Percentiles rank a stretch among this genome's conserved stretches.
phyloP scores from a whole-genome alignment of 2,113 vertebrate species.

The Aldabrachelys gigantea region DNA sequence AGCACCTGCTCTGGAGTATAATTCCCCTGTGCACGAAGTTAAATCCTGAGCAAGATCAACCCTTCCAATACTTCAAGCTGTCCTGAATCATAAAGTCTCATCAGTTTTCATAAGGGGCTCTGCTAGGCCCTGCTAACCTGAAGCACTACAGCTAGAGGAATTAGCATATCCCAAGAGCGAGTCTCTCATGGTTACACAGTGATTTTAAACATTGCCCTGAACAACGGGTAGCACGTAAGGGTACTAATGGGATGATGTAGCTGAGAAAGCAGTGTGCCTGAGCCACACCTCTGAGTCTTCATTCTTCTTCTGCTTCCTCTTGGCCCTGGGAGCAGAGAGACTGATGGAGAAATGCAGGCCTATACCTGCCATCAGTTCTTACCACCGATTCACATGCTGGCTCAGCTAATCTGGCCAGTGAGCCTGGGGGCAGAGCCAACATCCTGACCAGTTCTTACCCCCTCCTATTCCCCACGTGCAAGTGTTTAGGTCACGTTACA shows the following conservation, averaged over 20 bases:
- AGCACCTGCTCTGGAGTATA: not conserved
- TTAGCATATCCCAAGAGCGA: not conserved
- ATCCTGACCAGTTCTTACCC: not conserved
- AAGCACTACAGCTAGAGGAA: not conserved
- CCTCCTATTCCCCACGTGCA: not conserved
- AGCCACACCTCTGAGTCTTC: not conserved
- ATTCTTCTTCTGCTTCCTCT: not conserved
- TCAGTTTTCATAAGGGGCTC: not conserved
- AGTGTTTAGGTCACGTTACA: not conserved
- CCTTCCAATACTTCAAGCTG: not conserved
- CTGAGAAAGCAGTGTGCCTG: not conserved
- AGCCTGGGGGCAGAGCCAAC: not conserved
- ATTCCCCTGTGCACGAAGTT: not conserved
- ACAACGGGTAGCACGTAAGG: not conserved
- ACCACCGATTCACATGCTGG: not conserved
- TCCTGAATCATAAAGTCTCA: not conserved
- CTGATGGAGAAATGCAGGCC: not conserved
- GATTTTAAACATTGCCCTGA: not conserved
- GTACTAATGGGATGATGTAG: not conserved
- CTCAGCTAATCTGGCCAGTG: not conserved
- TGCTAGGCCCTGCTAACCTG: too few species aligned
- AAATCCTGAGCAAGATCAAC: not conserved
- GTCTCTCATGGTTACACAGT: not conserved
- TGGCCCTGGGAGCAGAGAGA: not conserved
- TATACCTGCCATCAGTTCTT: not conserved